A percentile compares a stretch with the other conserved stretches of the same genome.
phyloP scores from a whole-genome alignment of 2,113 vertebrate species.

The Fregetta grallaria region DNA sequence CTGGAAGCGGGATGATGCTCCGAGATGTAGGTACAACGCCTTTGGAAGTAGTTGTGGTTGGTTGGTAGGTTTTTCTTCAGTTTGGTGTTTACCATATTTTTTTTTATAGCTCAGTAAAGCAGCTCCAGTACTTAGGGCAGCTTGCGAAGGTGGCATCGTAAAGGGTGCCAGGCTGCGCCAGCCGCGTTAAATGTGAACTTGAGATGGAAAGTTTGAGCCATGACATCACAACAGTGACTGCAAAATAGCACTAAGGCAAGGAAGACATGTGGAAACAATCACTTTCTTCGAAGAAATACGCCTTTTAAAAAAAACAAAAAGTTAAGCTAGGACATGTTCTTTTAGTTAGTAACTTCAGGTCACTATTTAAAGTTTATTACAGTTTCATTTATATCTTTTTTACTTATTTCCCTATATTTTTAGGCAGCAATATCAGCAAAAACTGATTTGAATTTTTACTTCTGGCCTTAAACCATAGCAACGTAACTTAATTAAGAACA shows the following conservation, averaged over 20 bases:
- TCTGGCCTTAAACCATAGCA: conserved; percentile 49
- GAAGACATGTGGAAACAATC: conserved; percentile 57
- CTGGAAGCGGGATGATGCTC: not conserved
- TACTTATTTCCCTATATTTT: conserved; percentile 39
- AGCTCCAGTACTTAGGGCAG: not conserved
- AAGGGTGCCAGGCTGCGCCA: not conserved
- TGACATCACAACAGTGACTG: not conserved
- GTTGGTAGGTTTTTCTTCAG: not conserved
- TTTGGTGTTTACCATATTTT: not conserved
- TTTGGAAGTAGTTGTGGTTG: not conserved
- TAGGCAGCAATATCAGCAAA: conserved; percentile 25
- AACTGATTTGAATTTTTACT: conserved; percentile 35
- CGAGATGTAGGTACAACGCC: not conserved
- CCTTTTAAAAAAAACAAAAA: not conserved
- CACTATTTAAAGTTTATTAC: conserved; percentile 41
- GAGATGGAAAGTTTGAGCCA: conserved; percentile 37
- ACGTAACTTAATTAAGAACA: not conserved
- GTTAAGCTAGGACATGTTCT: conserved; percentile 5
- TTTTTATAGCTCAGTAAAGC: not conserved
- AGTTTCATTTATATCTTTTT: conserved; percentile 38
- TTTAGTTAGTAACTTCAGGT: conserved; percentile 55
- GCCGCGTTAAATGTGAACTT: not conserved
- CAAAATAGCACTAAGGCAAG: not conserved
- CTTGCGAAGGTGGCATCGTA: not conserved
- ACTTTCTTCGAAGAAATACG: not conserved